Evolutionary conservation across 2,113 vertebrate genomes (phyloP), one percentile per base, ranked within the genome.

Genomic region (Tautogolabrus adspersus): DNA sequence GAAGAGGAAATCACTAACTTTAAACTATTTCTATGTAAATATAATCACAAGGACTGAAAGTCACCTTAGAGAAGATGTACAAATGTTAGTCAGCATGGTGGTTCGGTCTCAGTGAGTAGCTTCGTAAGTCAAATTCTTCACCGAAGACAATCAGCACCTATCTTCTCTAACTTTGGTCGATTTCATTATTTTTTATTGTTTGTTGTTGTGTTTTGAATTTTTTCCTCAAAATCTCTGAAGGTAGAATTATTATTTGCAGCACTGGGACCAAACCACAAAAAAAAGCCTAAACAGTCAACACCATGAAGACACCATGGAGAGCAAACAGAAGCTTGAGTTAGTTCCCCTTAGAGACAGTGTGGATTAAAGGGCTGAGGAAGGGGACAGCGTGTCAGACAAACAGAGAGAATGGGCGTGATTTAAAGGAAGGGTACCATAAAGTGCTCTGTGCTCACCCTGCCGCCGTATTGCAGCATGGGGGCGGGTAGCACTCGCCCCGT

Each of bases 401-500:
- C 93, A 82, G 75, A 94, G 75, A 93, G 88, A 92, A 93, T 92
- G 93, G 89, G 90, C 79, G 93, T 94, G 94, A 94, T 95, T 93
- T 93, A 94, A 94, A 94, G 86, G 92, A 92, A 93, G 92, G 91
- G 94, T 95, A 95, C 94, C 94, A 95, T 94, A 94, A 95, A 95
- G 94, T 93, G 93, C 90, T 95, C 94, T 92, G 94, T 93, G 87
- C 96, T 96, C 96, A 99, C 98, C 96, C 98, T 96, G 93, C 98
- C 98, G 92, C 98, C 98, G 23, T 99, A 99, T 81, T 99, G 97
- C 91, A 99, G 90, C 98, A 99, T 98, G 4, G 98, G 98, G 75
- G 98, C 97, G 34, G 98, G 98, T 85, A 99, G 97, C 84, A 99
- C 98, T 0, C 98, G 96, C 59, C 98, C 98, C 0, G 97, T 99